phyloP scores from a whole-genome alignment of 2,113 vertebrate species.

The Phyllostomus discolor region DNA sequence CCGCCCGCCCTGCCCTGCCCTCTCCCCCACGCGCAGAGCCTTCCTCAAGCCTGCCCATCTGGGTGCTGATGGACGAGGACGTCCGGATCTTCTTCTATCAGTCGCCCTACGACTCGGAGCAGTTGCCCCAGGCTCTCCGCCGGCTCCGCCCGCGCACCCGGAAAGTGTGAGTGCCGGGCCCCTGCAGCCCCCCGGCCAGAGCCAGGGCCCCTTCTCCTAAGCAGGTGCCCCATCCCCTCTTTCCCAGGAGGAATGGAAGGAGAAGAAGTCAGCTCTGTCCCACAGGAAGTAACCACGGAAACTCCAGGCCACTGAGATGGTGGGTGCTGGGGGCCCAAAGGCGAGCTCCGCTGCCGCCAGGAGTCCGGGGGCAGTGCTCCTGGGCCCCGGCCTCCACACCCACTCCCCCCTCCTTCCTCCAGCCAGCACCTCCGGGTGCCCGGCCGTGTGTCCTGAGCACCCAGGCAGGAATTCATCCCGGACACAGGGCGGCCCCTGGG shows the following conservation, averaged over 20 bases:
- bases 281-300: background rate
- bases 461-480: background rate
- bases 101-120: conserved; percentile 84
- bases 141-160: conserved; percentile 89
- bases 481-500: background rate
- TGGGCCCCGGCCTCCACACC: background rate
- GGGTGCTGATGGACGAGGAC: conserved; percentile 89
- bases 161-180: conserved; percentile 75
- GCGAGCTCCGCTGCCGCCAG: background rate
- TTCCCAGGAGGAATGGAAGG: background rate
- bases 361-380: background rate
- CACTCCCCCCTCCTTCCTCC: background rate
- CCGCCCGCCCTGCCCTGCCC: background rate
- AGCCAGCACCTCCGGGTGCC: background rate
- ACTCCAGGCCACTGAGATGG: background rate
- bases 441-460: conserved; percentile 1
- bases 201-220: background rate
- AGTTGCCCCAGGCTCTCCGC: conserved; percentile 87
- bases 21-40: conserved; percentile 67
- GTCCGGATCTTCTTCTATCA: conserved; percentile 96
- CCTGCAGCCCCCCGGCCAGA: accelerated
- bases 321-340: background rate
- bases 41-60: conserved; percentile 90
- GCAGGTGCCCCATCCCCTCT: background rate
- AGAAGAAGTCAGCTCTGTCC: accelerated